Base-by-base conservation (phyloP, 2,888 invertebrate genomes). In the Drosophila meridionalis region DNA sequence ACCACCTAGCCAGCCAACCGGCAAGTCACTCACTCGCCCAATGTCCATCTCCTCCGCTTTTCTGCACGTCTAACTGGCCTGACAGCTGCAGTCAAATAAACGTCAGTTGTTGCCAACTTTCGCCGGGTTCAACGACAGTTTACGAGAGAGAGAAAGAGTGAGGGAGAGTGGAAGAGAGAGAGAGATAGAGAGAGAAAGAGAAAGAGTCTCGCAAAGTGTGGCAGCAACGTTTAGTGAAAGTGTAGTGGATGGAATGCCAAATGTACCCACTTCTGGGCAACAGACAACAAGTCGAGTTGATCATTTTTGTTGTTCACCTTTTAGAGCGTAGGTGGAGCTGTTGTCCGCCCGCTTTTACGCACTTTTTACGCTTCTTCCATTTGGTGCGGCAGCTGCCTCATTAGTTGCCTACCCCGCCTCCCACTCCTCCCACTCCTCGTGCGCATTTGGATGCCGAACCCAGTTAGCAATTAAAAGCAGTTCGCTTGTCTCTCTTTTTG, bases 41-140 rank as follows among this genome's bases (percentile, higher is more conserved):
- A 12, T 26, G 34, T 20, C 45, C 50, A 48, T 8, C 57, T 26
- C 36, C 26, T 40, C 38, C 42, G 67, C 79, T 73, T 73, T 68
- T 63, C 75, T 63, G 80, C 75, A 79, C 76, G 76, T 64, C 69
- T 68, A 69, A 80, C 73, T 65, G 66, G 32, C 64, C 84, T 77
- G 89, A 89, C 87, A 87, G 87, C 78, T 83, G 89, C 83, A 89
- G 83, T 89, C 83, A 83, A 83, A 83, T 83, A 83, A 89, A 89
- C 87, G 83, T 83, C 83, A 83, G 69, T 74, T 78, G 61, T 60
- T 74, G 76, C 62, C 78, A 73, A 80, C 76, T 67, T 78, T 57
- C 73, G 58, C 56, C 47, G 69, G 69, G 68, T 79, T 76, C 69
- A 79, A 80, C 76, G 80, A 79, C 80, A 79, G 75, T 74, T 74